Base-by-base conservation (phyloP, 2,888 invertebrate genomes). In the Tenthredo livida region DNA sequence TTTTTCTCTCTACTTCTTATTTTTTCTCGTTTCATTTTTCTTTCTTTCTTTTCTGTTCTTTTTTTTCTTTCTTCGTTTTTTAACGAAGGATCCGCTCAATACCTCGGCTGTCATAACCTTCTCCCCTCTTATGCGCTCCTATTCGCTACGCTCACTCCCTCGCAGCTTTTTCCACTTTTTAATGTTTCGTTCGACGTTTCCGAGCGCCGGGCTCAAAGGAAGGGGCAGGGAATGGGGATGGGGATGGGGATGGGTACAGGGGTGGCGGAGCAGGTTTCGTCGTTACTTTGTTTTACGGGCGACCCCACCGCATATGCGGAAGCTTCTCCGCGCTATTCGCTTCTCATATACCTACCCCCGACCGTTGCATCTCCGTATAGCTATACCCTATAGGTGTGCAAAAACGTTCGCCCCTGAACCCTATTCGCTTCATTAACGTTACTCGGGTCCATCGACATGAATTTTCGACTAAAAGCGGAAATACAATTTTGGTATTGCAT, bases 61-160 rank as follows among this genome's bases (percentile, higher is more conserved):
- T 54, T 58, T 29, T 17, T 61, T 15, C 17, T 67, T 47, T 67
- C 29, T 43, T 43, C 21, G 6, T 17, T 92, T 88, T 92, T 92
- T 92, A 92, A 93, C 92, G 92, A 93, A 93, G 92, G 92, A 93
- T 93, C 92, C 93, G 93, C 93, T 93, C 93, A 92, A 93, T 92
- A 92, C 92, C 92, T 92, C 91, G 93, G 91, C 93, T 92, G 92
- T 93, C 93, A 93, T 92, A 93, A 92, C 92, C 87, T 88, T 88
- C 88, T 86, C 86, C 85, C 89, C 86, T 87, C 86, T 85, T 86
- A 87, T 86, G 85, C 84, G 84, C 87, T 86, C 78, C 85, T 86
- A 85, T 78, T 84, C 85, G 84, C 87, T 80, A 85, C 84, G 58
- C 67, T 86, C 78, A 10, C 85, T 85, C 80, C 43, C 87, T 89